phyloP scores from a whole-genome alignment of 1,140 invertebrate species.

The Hirudo medicinalis region DNA sequence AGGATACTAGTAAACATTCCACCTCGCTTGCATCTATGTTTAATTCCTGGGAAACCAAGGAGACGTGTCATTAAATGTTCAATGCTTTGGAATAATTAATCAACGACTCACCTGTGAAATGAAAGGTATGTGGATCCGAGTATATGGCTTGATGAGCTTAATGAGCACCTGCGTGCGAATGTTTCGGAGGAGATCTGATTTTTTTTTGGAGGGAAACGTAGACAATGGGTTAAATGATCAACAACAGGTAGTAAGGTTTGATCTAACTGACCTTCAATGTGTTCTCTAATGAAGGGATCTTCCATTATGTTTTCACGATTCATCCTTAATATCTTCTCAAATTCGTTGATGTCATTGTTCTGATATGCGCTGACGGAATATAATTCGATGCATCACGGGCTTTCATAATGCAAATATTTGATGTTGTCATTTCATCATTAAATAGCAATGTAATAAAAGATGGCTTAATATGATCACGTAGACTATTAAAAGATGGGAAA shows the following conservation, averaged over 20 bases:
- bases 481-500: neutral
- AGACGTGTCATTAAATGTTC: neutral
- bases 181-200: constrained; percentile 76
- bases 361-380: constrained; percentile 64
- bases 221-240: neutral
- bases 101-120: constrained; percentile 60
- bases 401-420: no score
- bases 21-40: constrained; percentile 93
- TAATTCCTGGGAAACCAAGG: constrained; percentile 55
- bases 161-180: constrained; percentile 94
- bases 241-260: no score
- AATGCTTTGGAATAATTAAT: constrained; percentile 2
- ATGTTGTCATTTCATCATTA: no score
- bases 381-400: neutral
- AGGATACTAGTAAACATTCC: constrained; percentile 91
- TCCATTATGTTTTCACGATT: constrained; percentile 91
- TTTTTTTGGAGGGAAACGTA: neutral
- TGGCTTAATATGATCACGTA: neutral
- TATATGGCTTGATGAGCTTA: constrained; percentile 94
- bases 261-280: constrained; percentile 66
- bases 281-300: constrained; percentile 96
- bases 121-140: constrained; percentile 91
- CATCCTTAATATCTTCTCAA: constrained; percentile 87
- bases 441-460: neutral
- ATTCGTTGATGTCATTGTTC: constrained; percentile 97